Percentiles rank a stretch among this genome's conserved stretches.
Conservation (phyloP, 2,888 invertebrate species). For the Clunio marinus region DNA sequence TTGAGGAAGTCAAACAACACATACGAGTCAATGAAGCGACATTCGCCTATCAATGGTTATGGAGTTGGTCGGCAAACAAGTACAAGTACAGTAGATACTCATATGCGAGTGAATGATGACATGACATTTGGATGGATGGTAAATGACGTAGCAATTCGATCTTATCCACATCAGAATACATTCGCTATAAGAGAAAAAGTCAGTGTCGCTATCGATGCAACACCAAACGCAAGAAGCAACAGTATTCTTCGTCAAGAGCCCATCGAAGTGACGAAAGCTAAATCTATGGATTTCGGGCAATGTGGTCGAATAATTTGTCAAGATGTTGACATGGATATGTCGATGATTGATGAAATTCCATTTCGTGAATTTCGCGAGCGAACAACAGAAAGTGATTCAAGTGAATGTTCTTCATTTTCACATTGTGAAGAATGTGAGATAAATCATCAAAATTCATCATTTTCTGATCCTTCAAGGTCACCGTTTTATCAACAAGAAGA, state of each 20-base stretch:
- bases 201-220: constrained; percentile 74
- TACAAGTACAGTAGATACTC: constrained; percentile 76
- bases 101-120: constrained; percentile 78
- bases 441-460: constrained; percentile 62
- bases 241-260: constrained; percentile 72
- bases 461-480: constrained; percentile 65
- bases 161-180: constrained; percentile 44
- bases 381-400: constrained; percentile 16
- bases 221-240: constrained; percentile 66
- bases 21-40: constrained; percentile 54
- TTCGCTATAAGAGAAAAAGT: constrained; percentile 56
- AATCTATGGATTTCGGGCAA: constrained; percentile 43
- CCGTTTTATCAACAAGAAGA: constrained; percentile 52
- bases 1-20: constrained; percentile 44
- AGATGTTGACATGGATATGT: constrained; percentile 48
- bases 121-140: too few relatives aligned
- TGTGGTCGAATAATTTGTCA: constrained; percentile 45
- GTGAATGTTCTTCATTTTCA: constrained; percentile 45
- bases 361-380: not conserved
- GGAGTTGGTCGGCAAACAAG: constrained; percentile 69
- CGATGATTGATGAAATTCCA: constrained; percentile 36
- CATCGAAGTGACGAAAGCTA: constrained; percentile 63
- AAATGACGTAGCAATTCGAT: constrained; percentile 60
- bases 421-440: constrained; percentile 46
- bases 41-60: constrained; percentile 55